Conservation (phyloP, 1,140 invertebrate species). For the Drosophila lowei region DNA sequence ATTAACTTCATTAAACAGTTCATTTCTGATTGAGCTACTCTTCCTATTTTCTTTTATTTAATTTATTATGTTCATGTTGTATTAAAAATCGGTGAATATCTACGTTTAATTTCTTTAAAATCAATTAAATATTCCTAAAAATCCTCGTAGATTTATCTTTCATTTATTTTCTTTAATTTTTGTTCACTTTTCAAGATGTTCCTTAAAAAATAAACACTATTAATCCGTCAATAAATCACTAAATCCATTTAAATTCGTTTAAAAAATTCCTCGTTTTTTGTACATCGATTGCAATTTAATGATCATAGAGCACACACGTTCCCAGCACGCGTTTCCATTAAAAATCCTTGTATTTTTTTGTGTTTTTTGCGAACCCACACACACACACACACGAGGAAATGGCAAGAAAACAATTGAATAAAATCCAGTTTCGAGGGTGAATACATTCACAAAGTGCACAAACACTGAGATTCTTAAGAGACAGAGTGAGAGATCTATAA, state of each 20-base stretch:
- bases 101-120: neutral
- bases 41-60: neutral
- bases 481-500: constrained; percentile 23
- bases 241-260: constrained; percentile 21
- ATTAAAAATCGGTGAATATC: too few relatives aligned
- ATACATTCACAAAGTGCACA: constrained; percentile 37
- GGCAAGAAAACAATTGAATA: constrained; percentile 41
- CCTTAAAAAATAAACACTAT: too few relatives aligned
- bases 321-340: constrained; percentile 49
- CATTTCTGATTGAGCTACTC: too few relatives aligned
- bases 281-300: constrained; percentile 6
- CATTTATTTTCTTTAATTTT: too few relatives aligned
- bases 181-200: too few relatives aligned
- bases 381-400: constrained; percentile 23
- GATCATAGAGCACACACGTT: constrained; percentile 30
- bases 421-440: constrained; percentile 52
- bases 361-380: constrained; percentile 25
- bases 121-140: neutral
- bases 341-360: constrained; percentile 42
- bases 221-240: constrained; percentile 16
- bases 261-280: constrained; percentile 12
- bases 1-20: too few relatives aligned
- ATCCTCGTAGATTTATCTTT: too few relatives aligned
- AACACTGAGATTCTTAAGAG: constrained; percentile 44
- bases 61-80: too few relatives aligned